phyloP scores from a whole-genome alignment of 2,888 invertebrate species.

The Phytoseiulus persimilis region DNA sequence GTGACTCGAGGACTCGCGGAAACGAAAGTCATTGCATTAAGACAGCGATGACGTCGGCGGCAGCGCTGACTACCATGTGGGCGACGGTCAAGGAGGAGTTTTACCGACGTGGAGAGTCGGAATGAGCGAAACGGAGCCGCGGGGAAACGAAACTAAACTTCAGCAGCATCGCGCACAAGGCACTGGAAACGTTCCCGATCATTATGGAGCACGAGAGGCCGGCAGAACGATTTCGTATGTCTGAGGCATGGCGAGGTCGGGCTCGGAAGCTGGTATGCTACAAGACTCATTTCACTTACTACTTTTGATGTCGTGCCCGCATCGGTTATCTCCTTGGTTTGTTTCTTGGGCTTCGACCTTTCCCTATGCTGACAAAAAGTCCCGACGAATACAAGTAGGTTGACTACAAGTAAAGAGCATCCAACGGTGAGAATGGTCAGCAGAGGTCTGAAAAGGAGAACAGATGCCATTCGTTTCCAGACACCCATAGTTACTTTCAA shows the following conservation, averaged over 20 bases:
- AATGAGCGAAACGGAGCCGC: background rate
- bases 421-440: conserved; percentile 17
- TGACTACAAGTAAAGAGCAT: conserved; percentile 17
- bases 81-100: background rate
- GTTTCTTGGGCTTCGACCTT: background rate
- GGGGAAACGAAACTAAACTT: background rate
- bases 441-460: background rate
- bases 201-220: background rate
- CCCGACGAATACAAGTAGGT: conserved; percentile 18
- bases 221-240: background rate
- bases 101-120: background rate
- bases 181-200: background rate
- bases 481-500: too few relatives aligned
- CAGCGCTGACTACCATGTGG: background rate
- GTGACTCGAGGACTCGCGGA: background rate
- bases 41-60: background rate
- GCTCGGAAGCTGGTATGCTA: background rate
- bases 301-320: background rate
- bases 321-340: background rate
- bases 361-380: conserved; percentile 29
- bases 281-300: background rate
- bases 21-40: background rate
- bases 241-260: background rate
- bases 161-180: background rate
- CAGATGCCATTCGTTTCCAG: too few relatives aligned